Base-by-base conservation (phyloP, 2,113 vertebrate genomes). In the Vidua macroura region DNA sequence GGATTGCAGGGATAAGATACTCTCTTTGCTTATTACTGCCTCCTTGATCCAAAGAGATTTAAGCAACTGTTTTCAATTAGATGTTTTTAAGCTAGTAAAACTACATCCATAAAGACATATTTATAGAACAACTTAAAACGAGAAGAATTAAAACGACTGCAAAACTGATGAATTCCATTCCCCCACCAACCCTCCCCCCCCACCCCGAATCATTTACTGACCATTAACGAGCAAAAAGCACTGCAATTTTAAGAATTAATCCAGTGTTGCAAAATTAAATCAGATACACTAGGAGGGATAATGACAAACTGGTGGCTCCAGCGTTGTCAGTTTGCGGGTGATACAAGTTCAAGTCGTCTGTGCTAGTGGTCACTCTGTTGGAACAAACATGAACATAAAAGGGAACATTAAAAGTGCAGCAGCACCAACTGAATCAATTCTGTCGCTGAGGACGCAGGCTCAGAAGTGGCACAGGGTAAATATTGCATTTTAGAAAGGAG, bases 51-150 rank as follows among this genome's bases (percentile, higher is more conserved):
- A 97, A 93, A 97, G 97, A 97, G 97, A 98, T 98, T 98, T 98
- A 98, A 97, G 97, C 97, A 97, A 98, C 98, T 98, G 98, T 97
- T 98, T 98, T 97, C 97, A 98, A 98, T 98, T 98, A 98, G 96
- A 97, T 95, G 96, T 97, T 98, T 98, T 98, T 97, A 98, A 98
- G 97, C 97, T 95, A 96, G 96, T 97, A 97, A 98, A 98, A 97
- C 94, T 77, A 89, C 96, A 97, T 97, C 97, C 96, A 98, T 97
- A 97, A 98, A 98, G 97, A 96, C 96, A 97, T 97, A 97, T 94
- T 97, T 98, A 97, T 70, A 97, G 97, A 98, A 97, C 91, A 97
- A 97, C 95, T 96, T 97, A 97, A 97, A 98, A 97, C 86, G 84
- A 91, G 92, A 96, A 98, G 97, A 96, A 98, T 97, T 97, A 98